Evolutionary conservation across 2,888 invertebrate species (phyloP), one percentile per base, ranked within the genome.

Genomic region (Caenorhabditis wallacei): DNA sequence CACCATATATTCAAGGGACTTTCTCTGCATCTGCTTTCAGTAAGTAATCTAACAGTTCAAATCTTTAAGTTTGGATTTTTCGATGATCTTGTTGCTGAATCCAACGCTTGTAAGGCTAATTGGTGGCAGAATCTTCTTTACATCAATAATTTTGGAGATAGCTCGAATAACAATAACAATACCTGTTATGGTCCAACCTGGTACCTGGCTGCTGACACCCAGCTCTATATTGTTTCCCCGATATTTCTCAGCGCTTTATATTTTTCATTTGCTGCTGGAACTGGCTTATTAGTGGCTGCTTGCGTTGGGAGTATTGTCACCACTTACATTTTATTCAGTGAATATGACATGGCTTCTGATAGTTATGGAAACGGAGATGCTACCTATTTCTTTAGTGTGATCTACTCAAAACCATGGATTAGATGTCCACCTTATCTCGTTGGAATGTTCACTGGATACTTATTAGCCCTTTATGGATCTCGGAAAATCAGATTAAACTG

Each of bases 351-450:
- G n/a, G 16, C 64, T 13, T 26, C 56, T 18, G 53, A 63, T 16
- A 53, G 30, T 30, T 64, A 35, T 20, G 66, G 79, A 13, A 70
- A 71, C 37, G 66, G 79, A 48, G 57, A 71, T 11, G 18, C 18
- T 2, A 64, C 30, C 13, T n/a, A 54, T 24, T 79, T 56, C 37
- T 63, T 37, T 37, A 13, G n/a, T n/a, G 40, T 71, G 43, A 48
- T 64, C 26, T 82, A 82, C 59, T 18, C 46, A 16, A 66, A 68
- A 46, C 82, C 93, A 0, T 93, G 91, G 90, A 89, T 90, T 46
- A 86, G 93, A 51, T 90, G 92, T 70, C 92, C 92, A 0, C 92
- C 93, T 0, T 93, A 92, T 81, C 78, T 92, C 13, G 84, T 93
- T 3, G 93, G 93, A 3, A 82, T 93, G 18, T 56, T 92, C 24